phyloP scores from a whole-genome alignment of 2,888 invertebrate genomes.

The Endotricha flammealis region DNA sequence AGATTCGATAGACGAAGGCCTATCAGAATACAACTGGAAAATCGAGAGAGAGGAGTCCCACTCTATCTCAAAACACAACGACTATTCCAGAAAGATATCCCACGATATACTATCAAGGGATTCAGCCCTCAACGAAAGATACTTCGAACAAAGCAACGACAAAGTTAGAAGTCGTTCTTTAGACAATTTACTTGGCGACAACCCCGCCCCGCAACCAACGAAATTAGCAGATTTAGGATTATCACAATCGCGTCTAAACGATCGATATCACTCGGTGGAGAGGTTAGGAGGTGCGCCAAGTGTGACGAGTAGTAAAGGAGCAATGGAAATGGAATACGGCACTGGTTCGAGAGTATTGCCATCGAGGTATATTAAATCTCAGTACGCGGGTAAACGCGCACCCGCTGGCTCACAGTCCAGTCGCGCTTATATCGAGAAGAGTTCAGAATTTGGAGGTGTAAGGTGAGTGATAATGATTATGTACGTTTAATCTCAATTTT shows the following conservation, averaged over 20 bases:
- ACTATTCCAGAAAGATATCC: conserved; percentile 82
- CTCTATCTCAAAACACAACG: conserved; percentile 34
- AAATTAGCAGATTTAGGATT: conserved; percentile 86
- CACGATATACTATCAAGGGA: conserved; percentile 87
- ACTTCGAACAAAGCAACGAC: conserved; percentile 85
- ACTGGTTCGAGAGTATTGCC: conserved; percentile 75
- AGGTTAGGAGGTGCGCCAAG: conserved; percentile 82
- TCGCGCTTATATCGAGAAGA: conserved; percentile 90
- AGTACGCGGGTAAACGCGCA: conserved; percentile 88
- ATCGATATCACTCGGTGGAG: conserved; percentile 92
- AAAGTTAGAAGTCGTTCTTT: conserved; percentile 88
- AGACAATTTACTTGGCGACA: conserved; percentile 88
- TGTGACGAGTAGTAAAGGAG: conserved; percentile 74
- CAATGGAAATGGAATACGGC: conserved; percentile 84
- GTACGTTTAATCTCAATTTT: too few relatives aligned
- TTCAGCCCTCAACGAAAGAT: conserved; percentile 92
- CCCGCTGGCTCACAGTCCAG: conserved; percentile 92
- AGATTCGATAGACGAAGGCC: conserved; percentile 64
- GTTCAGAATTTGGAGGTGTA: conserved; percentile 83
- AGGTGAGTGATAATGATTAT: conserved; percentile 55
- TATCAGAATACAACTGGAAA: conserved; percentile 68
- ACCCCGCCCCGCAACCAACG: conserved; percentile 77
- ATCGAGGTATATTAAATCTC: conserved; percentile 89
- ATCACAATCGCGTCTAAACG: conserved; percentile 91
- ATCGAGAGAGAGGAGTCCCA: conserved; percentile 51